Evolutionary conservation across 2,113 vertebrate species (phyloP).

Genomic region (Lucifuga dentata): DNA sequence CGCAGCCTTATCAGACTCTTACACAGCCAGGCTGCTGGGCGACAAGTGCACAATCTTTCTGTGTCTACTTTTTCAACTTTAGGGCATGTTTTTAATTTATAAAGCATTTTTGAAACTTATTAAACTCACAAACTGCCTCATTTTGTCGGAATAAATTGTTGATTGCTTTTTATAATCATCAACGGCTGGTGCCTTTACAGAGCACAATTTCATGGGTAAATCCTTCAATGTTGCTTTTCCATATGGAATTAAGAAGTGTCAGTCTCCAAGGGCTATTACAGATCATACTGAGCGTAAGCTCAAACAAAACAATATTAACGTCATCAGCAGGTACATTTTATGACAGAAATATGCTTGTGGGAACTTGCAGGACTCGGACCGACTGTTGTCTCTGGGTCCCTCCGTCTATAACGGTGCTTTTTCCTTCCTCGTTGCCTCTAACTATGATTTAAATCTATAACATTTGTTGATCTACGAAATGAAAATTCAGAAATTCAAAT

Average conservation of each 20-base stretch:
- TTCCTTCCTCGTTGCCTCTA: neutral
- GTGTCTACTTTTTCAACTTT: constrained; percentile 39
- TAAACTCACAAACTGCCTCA: neutral
- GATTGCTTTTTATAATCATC: too few species aligned
- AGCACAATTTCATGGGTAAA: constrained; percentile 56
- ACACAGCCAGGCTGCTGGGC: constrained; percentile 41
- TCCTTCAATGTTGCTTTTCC: constrained; percentile 40
- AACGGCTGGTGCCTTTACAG: too few species aligned
- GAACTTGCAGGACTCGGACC: constrained; percentile 50
- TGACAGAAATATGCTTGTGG: constrained; percentile 14
- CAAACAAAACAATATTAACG: constrained; percentile 1
- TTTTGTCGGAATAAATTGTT: too few species aligned
- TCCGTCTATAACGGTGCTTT: neutral
- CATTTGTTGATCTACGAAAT: neutral
- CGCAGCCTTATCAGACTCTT: constrained; percentile 50
- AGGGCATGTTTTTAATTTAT: constrained; percentile 12
- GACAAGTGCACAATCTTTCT: constrained; percentile 74
- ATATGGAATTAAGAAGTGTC: constrained; percentile 45
- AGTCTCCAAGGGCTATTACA: constrained; percentile 10
- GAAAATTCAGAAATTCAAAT: neutral
- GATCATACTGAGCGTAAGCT: constrained; percentile 6
- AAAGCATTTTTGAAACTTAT: constrained; percentile 13
- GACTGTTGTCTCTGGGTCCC: neutral
- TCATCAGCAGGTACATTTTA: neutral
- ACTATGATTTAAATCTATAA: neutral